These are phyloP conservation scores for Upupa epops DNA, from an alignment of 2,113 vertebrate species.

Conservation along the genomic window DNA sequence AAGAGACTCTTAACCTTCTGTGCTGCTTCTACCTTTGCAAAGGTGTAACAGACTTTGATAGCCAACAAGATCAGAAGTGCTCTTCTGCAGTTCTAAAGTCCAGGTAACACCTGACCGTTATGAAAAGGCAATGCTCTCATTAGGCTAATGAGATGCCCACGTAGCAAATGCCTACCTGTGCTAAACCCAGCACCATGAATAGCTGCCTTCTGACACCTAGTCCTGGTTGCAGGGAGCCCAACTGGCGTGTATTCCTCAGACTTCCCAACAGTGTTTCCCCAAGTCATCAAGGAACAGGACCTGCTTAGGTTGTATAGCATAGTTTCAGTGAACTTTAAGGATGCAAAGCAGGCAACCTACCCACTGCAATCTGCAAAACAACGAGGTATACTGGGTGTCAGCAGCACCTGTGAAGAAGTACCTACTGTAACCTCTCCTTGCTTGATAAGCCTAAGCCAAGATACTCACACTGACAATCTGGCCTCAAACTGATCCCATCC, in stretches of 20 bases:
- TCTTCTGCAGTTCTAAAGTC: background rate
- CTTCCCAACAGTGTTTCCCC: background rate
- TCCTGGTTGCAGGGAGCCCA: no score
- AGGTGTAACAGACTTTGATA: background rate
- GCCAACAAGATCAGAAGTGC: background rate
- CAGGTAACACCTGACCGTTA: background rate
- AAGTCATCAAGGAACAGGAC: background rate
- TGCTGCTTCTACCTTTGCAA: background rate
- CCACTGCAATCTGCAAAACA: background rate
- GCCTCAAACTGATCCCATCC: background rate
- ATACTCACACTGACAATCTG: background rate
- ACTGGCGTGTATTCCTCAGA: background rate
- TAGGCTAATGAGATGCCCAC: rapidly evolving
- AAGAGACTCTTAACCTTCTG: background rate
- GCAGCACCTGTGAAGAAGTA: background rate
- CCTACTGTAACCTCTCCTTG: background rate
- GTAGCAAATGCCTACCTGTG: background rate
- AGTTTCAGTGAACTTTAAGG: background rate
- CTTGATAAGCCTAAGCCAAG: background rate
- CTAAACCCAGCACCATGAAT: background rate
- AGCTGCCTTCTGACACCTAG: background rate
- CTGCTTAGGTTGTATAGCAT: background rate
- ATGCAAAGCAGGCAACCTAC: background rate
- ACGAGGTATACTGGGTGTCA: background rate
- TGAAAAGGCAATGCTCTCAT: background rate